A percentile compares a stretch with the other conserved stretches of the same genome.
Conservation (phyloP, 2,113 vertebrate genomes). For the Ammodytes dubius region DNA sequence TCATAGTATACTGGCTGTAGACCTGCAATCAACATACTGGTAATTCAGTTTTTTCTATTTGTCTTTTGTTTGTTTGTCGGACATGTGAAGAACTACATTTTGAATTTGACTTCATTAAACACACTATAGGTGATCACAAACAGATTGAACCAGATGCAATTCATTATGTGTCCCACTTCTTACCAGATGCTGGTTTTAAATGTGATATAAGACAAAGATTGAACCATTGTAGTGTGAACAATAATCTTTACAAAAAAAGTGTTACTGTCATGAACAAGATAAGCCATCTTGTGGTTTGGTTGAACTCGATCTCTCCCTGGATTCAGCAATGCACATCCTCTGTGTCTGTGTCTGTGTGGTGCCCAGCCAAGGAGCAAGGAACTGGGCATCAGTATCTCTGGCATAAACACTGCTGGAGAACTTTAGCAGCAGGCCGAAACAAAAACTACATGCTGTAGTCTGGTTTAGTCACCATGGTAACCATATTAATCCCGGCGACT, state of each 20-base stretch:
- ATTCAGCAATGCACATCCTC: neutral
- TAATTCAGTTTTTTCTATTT: no score
- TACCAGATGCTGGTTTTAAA: neutral
- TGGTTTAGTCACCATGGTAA: slow-evolving; percentile 69
- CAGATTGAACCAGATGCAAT: no score
- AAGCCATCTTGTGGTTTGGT: neutral
- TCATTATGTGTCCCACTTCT: neutral
- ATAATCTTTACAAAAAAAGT: neutral
- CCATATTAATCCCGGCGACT: slow-evolving; percentile 48
- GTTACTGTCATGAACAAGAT: neutral
- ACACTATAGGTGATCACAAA: no score
- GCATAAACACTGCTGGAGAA: slow-evolving; percentile 43
- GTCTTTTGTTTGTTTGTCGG: no score
- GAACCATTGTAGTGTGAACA: neutral
- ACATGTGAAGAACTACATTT: neutral
- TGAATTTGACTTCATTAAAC: neutral
- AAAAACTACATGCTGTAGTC: slow-evolving; percentile 55
- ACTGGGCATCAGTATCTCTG: slow-evolving; percentile 29
- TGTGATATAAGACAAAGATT: neutral
- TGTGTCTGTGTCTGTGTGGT: slow-evolving; percentile 25
- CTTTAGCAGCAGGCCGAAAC: slow-evolving; percentile 40
- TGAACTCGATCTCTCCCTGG: slow-evolving; percentile 17
- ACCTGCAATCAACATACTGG: neutral
- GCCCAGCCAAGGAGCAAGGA: slow-evolving; percentile 40
- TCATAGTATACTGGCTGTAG: neutral